These are phyloP conservation scores for Meta bourneti DNA, from an alignment of 2,888 invertebrate species.

Conservation along the genomic window DNA sequence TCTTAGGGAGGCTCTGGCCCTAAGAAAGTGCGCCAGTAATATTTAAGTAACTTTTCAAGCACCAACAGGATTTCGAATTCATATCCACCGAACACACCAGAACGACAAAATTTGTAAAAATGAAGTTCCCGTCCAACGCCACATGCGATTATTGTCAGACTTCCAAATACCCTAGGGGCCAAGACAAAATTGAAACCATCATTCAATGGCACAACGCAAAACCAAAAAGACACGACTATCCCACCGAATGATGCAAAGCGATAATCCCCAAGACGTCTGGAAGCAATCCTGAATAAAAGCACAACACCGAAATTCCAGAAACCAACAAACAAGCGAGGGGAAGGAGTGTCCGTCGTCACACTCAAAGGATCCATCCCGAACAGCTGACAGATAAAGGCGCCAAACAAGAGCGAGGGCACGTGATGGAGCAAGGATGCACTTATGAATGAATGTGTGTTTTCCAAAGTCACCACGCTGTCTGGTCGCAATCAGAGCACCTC, in stretches of 20 bases:
- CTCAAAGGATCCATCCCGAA: constrained; percentile 11
- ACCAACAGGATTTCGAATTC: too few relatives aligned
- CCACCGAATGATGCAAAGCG: neutral
- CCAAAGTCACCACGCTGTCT: constrained; percentile 72
- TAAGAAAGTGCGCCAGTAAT: too few relatives aligned
- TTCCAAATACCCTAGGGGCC: too few relatives aligned
- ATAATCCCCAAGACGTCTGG: neutral
- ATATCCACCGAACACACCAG: too few relatives aligned
- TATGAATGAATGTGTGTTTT: constrained; percentile 55
- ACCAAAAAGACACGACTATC: too few relatives aligned
- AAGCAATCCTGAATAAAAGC: neutral
- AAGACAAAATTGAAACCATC: too few relatives aligned
- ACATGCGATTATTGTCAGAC: too few relatives aligned
- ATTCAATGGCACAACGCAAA: too few relatives aligned
- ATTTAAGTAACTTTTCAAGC: too few relatives aligned
- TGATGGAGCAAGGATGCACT: constrained; percentile 39
- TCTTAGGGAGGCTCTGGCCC: too few relatives aligned
- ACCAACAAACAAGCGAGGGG: neutral
- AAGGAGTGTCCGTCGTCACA: constrained; percentile 5
- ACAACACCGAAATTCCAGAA: neutral
- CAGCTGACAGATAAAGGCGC: constrained; percentile 52
- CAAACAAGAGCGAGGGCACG: constrained; percentile 60
- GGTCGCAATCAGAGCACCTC: constrained; percentile 65
- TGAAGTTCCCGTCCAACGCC: too few relatives aligned
- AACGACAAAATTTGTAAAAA: too few relatives aligned